These are phyloP conservation scores for Bombus vancouverensis DNA, from an alignment of 1,140 invertebrate genomes.

Conservation along the genomic window DNA sequence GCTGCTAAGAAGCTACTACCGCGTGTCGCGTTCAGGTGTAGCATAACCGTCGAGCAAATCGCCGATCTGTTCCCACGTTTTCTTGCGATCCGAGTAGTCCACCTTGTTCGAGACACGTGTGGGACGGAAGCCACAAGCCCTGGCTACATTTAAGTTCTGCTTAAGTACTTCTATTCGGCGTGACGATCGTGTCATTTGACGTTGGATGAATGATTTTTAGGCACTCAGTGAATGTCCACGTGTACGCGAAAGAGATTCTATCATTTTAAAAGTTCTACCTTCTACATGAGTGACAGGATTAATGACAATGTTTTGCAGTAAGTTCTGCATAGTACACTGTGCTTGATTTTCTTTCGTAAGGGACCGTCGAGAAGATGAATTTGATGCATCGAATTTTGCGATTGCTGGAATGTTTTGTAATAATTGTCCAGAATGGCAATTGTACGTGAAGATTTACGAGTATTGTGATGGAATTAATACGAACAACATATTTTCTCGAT, in stretches of 20 bases:
- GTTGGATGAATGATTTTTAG: background rate
- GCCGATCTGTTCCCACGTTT: constrained; percentile 68
- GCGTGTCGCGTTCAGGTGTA: constrained; percentile 51
- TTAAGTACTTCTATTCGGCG: background rate
- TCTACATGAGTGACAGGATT: background rate
- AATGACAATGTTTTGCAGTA: background rate
- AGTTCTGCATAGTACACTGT: background rate
- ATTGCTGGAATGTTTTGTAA: no score
- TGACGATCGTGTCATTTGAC: background rate
- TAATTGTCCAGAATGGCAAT: no score
- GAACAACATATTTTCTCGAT: no score
- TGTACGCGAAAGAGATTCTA: no score
- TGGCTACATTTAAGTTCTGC: no score
- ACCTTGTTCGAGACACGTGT: constrained; percentile 47
- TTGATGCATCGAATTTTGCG: background rate
- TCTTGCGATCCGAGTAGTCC: constrained; percentile 16
- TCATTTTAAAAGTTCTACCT: background rate
- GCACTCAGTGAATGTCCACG: no score
- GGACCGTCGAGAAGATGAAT: background rate
- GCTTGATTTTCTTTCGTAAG: background rate
- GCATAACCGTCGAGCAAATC: constrained; percentile 58
- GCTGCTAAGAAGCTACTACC: constrained; percentile 36
- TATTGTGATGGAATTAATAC: no score
- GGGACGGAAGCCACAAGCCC: constrained; percentile 37
- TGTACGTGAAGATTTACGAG: no score